Percentiles rank a stretch among this genome's conserved stretches.
Conservation (phyloP, 2,888 invertebrate genomes). For the Andrena dorsata region DNA sequence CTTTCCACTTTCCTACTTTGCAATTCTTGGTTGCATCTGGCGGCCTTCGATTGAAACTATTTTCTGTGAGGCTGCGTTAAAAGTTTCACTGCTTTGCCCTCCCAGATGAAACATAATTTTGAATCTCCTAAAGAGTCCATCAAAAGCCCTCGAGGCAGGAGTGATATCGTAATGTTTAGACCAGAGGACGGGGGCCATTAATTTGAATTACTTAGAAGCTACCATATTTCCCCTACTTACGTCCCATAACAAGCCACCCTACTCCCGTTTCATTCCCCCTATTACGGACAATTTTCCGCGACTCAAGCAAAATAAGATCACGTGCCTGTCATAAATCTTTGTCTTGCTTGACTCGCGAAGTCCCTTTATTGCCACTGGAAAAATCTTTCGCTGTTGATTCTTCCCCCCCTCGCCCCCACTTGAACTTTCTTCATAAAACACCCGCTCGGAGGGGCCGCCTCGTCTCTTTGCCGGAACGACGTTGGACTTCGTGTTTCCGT, state of each 20-base stretch:
- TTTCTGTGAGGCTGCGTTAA: neutral
- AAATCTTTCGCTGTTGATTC: conserved; percentile 51
- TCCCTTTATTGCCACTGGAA: conserved; percentile 58
- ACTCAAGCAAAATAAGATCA: conserved; percentile 61
- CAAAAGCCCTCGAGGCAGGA: neutral
- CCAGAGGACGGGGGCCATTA: conserved; percentile 11
- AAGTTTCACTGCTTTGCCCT: neutral
- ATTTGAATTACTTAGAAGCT: conserved; percentile 38
- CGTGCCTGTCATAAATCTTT: conserved; percentile 70
- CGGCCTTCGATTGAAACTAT: neutral
- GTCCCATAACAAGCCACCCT: conserved; percentile 44
- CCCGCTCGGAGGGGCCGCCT: conserved; percentile 21
- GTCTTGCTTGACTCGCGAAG: conserved; percentile 57
- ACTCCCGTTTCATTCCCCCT: conserved; percentile 52
- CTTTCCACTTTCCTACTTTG: neutral
- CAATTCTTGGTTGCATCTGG: neutral
- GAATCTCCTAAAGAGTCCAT: neutral
- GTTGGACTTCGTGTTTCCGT: neutral
- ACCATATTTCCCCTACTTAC: conserved; percentile 52
- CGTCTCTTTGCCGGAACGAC: conserved; percentile 1
- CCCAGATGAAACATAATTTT: neutral
- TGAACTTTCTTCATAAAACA: conserved; percentile 46
- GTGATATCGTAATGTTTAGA: neutral
- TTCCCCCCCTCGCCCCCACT: conserved; percentile 30
- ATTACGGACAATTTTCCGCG: conserved; percentile 61